phyloP scores from a whole-genome alignment of 2,797 vertebrate genomes.

The Perodicticus potto region DNA sequence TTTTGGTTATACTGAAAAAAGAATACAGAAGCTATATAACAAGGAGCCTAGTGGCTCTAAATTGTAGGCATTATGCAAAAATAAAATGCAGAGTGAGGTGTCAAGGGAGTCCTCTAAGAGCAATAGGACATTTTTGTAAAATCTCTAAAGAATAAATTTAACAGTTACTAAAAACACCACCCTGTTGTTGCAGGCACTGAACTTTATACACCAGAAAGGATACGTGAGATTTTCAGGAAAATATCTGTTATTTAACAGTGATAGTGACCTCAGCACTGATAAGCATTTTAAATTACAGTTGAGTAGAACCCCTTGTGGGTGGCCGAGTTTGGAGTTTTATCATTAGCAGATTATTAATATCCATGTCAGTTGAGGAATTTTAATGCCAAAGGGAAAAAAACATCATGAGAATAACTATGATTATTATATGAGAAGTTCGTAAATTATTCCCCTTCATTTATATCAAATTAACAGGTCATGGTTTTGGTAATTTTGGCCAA shows the following conservation, averaged over 20 bases:
- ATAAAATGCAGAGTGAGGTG: conserved; percentile 87
- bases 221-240: conserved; percentile 95
- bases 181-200: conserved; percentile 91
- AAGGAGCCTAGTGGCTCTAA: conserved; percentile 90
- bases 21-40: conserved; percentile 90
- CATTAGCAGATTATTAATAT: conserved; percentile 31
- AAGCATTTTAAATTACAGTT: conserved; percentile 91
- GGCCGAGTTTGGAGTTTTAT: conserved; percentile 59
- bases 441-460: conserved; percentile 46
- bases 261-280: conserved; percentile 94
- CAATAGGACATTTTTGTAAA: conserved; percentile 89
- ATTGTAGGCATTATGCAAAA: conserved; percentile 90
- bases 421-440: not conserved
- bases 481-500: conserved; percentile 48
- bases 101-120: conserved; percentile 87
- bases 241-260: conserved; percentile 97
- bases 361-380: not conserved
- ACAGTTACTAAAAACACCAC: conserved; percentile 95
- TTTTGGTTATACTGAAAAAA: conserved; percentile 93
- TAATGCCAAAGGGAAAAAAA: conserved; percentile 25
- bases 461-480: not conserved
- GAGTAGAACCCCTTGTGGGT: conserved; percentile 84
- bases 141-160: conserved; percentile 94
- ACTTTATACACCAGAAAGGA: conserved; percentile 90
- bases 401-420: not conserved